Evolutionary conservation across 2,888 invertebrate species (phyloP), one percentile per base, ranked within the genome.

Genomic region (Brassicogethes aeneus): DNA sequence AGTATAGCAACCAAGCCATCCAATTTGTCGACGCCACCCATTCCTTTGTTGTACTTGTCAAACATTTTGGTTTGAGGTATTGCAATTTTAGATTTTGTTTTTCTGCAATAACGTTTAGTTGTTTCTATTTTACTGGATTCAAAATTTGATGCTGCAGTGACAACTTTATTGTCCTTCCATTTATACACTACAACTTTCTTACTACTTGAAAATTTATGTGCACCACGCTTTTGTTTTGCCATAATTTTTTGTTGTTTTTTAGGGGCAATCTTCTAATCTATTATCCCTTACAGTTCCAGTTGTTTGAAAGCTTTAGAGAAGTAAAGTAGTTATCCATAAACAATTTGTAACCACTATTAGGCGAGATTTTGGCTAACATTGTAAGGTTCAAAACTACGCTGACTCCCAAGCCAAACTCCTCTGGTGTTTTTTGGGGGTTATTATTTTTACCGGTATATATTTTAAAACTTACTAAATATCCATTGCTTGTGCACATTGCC

Each of bases 371-470:
- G 5, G 23, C 23, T 7, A 23, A 10, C 7, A 7, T 12, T 33
- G 5, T 33, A 5, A 33, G 12, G 13, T 5, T 8, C 5, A 12
- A 13, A 32, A 41, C 37, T 39, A 39, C 39, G 33, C 37, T 17
- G 16, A 31, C 37, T 29, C 37, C 41, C 15, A 41, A 13, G 8
- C 36, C 34, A 41, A 41, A 31, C n/a, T 32, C 14, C 23, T 17
- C 15, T n/a, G n/a, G n/a, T n/a, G n/a, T n/a, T 3, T 23, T 30
- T 37, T 17, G 7, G 15, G 30, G 29, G 12, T 32, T 32, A 17
- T 3, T 17, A 12, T 17, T 17, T 47, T 53, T 54, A 15, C 50
- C 54, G 8, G 45, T 51, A 37, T 53, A 51, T 31, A 55, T 52
- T 3, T 51, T 51, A 33, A 54, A 52, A 38, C 39, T 29, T 3